Conservation (phyloP, 30 jellyfish, hydroid and myxozoan species). For the Hydractinia echinata region DNA sequence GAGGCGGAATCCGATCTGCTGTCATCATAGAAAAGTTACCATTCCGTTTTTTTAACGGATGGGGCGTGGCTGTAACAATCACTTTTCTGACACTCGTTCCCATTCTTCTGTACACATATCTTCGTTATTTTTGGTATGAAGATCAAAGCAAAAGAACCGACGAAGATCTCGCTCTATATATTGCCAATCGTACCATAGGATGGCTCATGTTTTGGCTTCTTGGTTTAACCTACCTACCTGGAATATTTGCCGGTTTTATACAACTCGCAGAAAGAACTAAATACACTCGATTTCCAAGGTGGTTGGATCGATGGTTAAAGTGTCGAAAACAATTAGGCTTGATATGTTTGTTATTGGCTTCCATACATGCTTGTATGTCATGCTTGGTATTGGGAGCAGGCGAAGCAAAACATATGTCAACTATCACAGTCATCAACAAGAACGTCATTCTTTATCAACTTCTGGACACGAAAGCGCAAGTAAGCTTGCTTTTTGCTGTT, state of each 20-base stretch:
- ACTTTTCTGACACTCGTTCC: slow-evolving; percentile 32
- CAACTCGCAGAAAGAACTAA: slow-evolving; percentile 70
- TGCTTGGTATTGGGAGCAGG: slow-evolving; percentile 67
- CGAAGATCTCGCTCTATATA: slow-evolving; percentile 37
- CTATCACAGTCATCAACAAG: slow-evolving; percentile 1
- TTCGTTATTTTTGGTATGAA: slow-evolving; percentile 40
- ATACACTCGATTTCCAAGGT: slow-evolving; percentile 56
- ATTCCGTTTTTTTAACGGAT: slow-evolving; percentile 54
- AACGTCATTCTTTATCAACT: slow-evolving; percentile 33
- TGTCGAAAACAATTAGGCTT: slow-evolving; percentile 81
- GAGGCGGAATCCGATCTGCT: slow-evolving; percentile 77
- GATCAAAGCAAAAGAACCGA: slow-evolving; percentile 18
- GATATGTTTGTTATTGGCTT: slow-evolving; percentile 56
- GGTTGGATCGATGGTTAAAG: slow-evolving; percentile 88
- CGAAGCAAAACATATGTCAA: slow-evolving; percentile 44
- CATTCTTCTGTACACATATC: slow-evolving; percentile 21
- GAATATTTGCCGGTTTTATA: slow-evolving; percentile 64
- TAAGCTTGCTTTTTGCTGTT: slow-evolving; percentile 61
- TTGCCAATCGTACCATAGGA: slow-evolving; percentile 39
- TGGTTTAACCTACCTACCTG: slow-evolving; percentile 62
- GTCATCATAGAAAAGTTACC: slow-evolving; percentile 55
- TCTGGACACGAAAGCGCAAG: slow-evolving; percentile 53
- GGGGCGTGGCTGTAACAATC: slow-evolving; percentile 51
- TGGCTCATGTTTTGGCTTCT: slow-evolving; percentile 69
- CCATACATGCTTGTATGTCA: slow-evolving; percentile 67